Evolutionary conservation across 2,888 invertebrate genomes (phyloP).

Genomic region (Beris chalybata): DNA sequence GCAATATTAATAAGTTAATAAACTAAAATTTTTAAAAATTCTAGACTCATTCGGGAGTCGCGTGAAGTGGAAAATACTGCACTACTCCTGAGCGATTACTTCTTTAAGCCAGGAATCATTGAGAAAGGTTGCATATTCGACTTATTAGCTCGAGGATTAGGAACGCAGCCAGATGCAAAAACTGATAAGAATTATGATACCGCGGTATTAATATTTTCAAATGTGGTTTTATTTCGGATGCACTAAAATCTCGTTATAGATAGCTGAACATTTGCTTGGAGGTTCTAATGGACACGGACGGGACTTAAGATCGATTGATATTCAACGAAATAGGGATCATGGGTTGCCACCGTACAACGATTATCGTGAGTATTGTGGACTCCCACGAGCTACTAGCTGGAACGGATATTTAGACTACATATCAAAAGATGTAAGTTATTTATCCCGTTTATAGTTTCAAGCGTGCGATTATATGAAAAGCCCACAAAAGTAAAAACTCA

Average conservation of each 20-base stretch:
- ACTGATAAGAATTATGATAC: slow-evolving; percentile 76
- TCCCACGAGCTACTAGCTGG: slow-evolving; percentile 2
- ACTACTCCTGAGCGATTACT: slow-evolving; percentile 59
- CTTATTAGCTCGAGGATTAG: slow-evolving; percentile 72
- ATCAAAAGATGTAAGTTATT: slow-evolving; percentile 3
- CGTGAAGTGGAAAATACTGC: slow-evolving; percentile 52
- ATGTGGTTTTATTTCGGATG: neutral
- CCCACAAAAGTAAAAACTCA: too few relatives aligned
- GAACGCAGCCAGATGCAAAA: slow-evolving; percentile 74
- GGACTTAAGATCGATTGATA: slow-evolving; percentile 11
- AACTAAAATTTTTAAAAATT: slow-evolving; percentile 34
- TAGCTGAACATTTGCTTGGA: slow-evolving; percentile 1
- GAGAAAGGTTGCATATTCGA: slow-evolving; percentile 65
- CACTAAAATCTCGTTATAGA: neutral
- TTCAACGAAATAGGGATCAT: slow-evolving; percentile 22
- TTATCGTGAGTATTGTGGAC: slow-evolving; percentile 7
- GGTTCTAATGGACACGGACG: slow-evolving; percentile 8
- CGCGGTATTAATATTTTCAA: slow-evolving; percentile 45
- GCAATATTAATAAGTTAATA: too few relatives aligned
- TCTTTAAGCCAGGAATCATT: slow-evolving; percentile 60
- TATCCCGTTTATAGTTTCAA: neutral
- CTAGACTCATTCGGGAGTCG: slow-evolving; percentile 56
- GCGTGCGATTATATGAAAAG: too few relatives aligned
- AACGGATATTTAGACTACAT: slow-evolving; percentile 7
- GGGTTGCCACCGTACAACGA: slow-evolving; percentile 13